A percentile compares a stretch with the other conserved stretches of the same genome.
These are phyloP conservation scores for Thomomys bottae DNA, from an alignment of 2,113 vertebrate species.

Conservation along the genomic window DNA sequence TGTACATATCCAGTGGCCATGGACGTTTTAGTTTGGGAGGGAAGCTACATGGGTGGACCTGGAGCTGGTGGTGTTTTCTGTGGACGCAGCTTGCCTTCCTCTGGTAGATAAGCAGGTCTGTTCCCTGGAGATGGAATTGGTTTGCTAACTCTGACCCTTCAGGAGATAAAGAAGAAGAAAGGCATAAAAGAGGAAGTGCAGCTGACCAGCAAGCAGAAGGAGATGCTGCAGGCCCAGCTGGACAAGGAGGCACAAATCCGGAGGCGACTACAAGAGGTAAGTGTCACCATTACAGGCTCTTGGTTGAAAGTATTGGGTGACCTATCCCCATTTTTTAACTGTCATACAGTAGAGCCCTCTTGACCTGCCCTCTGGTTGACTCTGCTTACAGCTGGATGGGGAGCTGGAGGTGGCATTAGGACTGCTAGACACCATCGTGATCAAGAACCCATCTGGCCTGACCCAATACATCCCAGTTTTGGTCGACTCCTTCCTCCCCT, in stretches of 20 bases:
- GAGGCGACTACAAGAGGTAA: slow-evolving; percentile 90
- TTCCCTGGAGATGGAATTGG: not conserved
- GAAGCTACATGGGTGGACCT: not conserved
- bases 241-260: slow-evolving; percentile 93
- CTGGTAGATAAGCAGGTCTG: slow-evolving; percentile 8
- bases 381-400: slow-evolving; percentile 88
- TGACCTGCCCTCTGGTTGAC: not conserved
- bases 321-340: accelerated
- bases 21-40: not conserved
- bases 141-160: not conserved
- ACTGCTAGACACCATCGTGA: slow-evolving; percentile 89
- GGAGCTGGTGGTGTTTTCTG: not conserved
- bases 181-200: slow-evolving; percentile 97
- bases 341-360: not conserved
- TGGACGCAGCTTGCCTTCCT: not conserved
- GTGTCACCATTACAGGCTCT: accelerated
- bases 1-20: not conserved
- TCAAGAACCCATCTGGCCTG: slow-evolving; percentile 88
- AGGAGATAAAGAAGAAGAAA: slow-evolving; percentile 99
- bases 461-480: slow-evolving; percentile 92
- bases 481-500: slow-evolving; percentile 90
- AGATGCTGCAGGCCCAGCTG: slow-evolving; percentile 94
- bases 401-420: slow-evolving; percentile 90
- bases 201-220: slow-evolving; percentile 96
- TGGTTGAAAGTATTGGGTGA: not conserved